Base-by-base conservation (phyloP, 2,888 invertebrate genomes). In the Caenorhabditis imperialis region DNA sequence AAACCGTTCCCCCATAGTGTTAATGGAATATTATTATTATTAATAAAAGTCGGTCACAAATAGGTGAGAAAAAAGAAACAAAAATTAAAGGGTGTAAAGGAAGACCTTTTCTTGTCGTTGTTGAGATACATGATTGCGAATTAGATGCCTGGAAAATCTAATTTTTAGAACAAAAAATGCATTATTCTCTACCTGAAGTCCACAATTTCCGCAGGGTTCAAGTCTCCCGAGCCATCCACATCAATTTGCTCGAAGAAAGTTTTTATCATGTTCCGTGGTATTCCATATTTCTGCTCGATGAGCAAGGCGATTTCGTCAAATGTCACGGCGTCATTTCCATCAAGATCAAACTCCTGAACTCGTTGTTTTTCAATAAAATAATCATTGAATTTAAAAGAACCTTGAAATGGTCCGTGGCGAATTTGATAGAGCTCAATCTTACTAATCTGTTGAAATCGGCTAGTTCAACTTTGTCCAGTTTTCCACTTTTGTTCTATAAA, bases 371-470 rank as follows among this genome's bases (percentile, higher is more conserved):
- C 27, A 14, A 38, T 44, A 27, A 38, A 25, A 51, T 58, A n/a
- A n/a, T n/a, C n/a, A n/a, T n/a, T n/a, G n/a, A n/a, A n/a, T n/a
- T n/a, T 30, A 30, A 10, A 12, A 16, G 16, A 14, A 84, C 85
- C 71, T 79, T 78, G 73, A 86, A 83, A 67, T 86, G 86, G 54
- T 86, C 86, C 6, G 80, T 81, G 20, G 86, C 85, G 65, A 83
- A 85, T 50, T 87, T 87, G 61, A 86, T 86, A 23, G 86, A 84
- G 23, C 83, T 84, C 8, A 86, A 62, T 22, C 86, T 75, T 3
- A 87, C 86, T 18, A 86, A 77, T 42, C 86, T 75, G 35, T 86
- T 77, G 77, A 86, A 86, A 58, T 86, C 86, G 10, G 86, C 86
- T 20, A 86, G 60, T 53, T 86, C 86, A 6, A 86, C 86, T 54